These are phyloP conservation scores for Dicrostonyx torquatus DNA, from an alignment of 2,797 vertebrate genomes.

Conservation along the genomic window DNA sequence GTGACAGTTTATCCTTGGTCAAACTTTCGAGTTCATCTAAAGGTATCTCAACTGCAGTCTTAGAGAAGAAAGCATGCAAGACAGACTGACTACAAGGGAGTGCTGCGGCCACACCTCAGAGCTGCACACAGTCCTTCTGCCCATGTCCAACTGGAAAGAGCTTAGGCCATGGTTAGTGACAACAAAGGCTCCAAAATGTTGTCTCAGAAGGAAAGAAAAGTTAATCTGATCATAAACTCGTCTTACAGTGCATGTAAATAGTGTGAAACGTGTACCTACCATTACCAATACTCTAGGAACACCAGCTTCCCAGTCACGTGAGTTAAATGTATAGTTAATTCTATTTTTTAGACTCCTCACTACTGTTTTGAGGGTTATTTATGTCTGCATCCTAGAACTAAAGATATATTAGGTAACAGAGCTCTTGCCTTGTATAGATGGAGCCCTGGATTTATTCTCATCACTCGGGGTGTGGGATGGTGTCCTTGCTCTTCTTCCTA, in stretches of 20 bases:
- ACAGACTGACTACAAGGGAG: not conserved
- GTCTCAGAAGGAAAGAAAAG: not conserved
- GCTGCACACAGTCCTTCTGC: no score
- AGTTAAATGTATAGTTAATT: not conserved
- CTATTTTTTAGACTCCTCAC: not conserved
- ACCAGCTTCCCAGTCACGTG: not conserved
- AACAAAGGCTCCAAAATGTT: not conserved
- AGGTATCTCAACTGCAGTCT: not conserved
- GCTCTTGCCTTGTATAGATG: not conserved
- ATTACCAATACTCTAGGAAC: not conserved
- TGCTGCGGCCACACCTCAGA: accelerated
- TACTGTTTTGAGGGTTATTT: not conserved
- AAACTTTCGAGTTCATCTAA: not conserved
- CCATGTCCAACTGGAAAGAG: not conserved
- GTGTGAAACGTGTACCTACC: not conserved
- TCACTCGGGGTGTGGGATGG: not conserved
- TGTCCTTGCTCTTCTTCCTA: not conserved
- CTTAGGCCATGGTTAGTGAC: not conserved
- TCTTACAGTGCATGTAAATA: not conserved
- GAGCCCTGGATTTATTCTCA: not conserved
- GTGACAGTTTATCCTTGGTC: not conserved
- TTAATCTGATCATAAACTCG: not conserved
- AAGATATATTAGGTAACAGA: not conserved
- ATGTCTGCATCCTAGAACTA: not conserved
- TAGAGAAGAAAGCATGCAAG: not conserved